Evolutionary conservation across 2,888 invertebrate species (phyloP).

Genomic region (Pardosa pseudoannulata): DNA sequence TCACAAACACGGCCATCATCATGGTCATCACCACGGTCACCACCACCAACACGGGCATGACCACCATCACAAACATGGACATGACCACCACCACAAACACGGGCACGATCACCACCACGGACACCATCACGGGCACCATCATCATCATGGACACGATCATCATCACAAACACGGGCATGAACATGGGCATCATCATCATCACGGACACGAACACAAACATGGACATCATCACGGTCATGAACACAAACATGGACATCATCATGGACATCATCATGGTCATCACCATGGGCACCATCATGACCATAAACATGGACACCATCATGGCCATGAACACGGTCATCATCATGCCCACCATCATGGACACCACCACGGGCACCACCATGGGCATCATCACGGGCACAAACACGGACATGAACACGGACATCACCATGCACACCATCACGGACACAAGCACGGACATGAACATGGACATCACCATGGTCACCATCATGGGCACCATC

Average conservation of each 20-base stretch:
- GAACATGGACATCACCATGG: slow-evolving; percentile 21
- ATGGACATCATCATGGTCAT: slow-evolving; percentile 12
- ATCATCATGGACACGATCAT: slow-evolving; percentile 31
- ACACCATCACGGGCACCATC: slow-evolving; percentile 19
- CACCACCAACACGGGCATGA: slow-evolving; percentile 18
- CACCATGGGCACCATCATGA: slow-evolving; percentile 25
- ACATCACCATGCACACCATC: slow-evolving; percentile 25
- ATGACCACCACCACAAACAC: slow-evolving; percentile 21
- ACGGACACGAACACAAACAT: slow-evolving; percentile 7
- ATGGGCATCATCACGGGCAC: slow-evolving; percentile 30
- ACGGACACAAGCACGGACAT: slow-evolving; percentile 23
- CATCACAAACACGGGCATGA: slow-evolving; percentile 23
- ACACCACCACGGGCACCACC: slow-evolving; percentile 39
- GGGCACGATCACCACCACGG: slow-evolving; percentile 24
- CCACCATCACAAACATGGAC: slow-evolving; percentile 12
- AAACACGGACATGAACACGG: slow-evolving; percentile 11
- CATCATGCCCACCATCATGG: slow-evolving; percentile 42
- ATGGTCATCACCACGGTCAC: slow-evolving; percentile 32
- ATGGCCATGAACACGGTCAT: slow-evolving; percentile 36
- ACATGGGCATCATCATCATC: slow-evolving; percentile 22
- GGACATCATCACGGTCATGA: slow-evolving; percentile 8
- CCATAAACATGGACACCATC: slow-evolving; percentile 24
- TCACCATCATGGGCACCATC: slow-evolving; percentile 20
- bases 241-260: slow-evolving; percentile 27
- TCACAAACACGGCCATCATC: slow-evolving; percentile 41